phyloP scores from a whole-genome alignment of 2,113 vertebrate genomes.

The Eretmochelys imbricata region DNA sequence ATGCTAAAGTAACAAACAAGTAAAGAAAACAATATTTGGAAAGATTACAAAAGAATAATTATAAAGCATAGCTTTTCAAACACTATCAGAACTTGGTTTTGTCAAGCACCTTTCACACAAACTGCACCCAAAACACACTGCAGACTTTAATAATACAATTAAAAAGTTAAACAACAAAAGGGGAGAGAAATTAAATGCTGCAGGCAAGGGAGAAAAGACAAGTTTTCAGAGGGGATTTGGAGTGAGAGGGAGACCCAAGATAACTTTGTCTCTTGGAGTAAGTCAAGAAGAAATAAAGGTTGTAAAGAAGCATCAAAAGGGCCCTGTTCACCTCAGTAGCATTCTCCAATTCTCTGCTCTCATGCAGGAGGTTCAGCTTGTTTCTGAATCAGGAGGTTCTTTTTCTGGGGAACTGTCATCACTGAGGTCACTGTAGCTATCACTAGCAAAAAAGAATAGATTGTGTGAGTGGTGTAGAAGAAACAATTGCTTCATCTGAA shows the following conservation, averaged over 20 bases:
- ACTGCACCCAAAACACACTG: neutral
- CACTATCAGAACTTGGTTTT: neutral
- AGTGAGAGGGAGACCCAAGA: constrained; percentile 10
- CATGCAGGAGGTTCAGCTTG: constrained; percentile 52
- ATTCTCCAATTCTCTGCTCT: constrained; percentile 4
- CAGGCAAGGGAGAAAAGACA: constrained; percentile 28
- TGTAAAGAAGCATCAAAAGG: neutral
- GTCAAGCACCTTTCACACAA: neutral
- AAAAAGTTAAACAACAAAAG: constrained; percentile 6
- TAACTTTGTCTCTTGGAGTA: neutral
- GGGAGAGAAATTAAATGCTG: constrained; percentile 13
- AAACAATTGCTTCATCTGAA: neutral
- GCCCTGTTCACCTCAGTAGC: constrained; percentile 66
- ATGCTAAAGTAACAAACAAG: neutral
- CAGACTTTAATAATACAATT: neutral
- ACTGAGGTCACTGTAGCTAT: constrained; percentile 76
- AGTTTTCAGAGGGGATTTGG: neutral
- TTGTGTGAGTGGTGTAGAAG: neutral
- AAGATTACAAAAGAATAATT: neutral
- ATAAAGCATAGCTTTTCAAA: neutral
- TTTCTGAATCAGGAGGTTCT: constrained; percentile 68
- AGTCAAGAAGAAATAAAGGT: neutral
- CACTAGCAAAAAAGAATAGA: constrained; percentile 71
- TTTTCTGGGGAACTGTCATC: constrained; percentile 78
- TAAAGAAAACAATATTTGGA: neutral